phyloP scores from a whole-genome alignment of 2,797 vertebrate genomes.

The Pristis pectinata region DNA sequence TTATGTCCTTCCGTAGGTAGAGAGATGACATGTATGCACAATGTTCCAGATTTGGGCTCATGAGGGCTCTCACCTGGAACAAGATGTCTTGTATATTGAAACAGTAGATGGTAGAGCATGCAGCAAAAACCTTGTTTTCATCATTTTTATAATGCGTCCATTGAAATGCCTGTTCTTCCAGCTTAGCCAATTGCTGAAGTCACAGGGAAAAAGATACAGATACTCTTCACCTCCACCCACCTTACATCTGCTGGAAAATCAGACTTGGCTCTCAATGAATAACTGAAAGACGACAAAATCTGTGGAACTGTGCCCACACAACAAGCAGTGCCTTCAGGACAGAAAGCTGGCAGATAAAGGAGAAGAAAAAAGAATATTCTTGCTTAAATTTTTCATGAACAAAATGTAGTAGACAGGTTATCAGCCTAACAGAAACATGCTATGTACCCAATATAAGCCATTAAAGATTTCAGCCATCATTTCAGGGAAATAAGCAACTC shows the following conservation, averaged over 20 bases:
- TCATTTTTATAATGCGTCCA: neutral
- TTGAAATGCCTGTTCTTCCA: too few relatives aligned
- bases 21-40: too few relatives aligned
- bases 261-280: neutral
- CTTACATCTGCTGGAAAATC: neutral
- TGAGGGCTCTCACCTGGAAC: too few relatives aligned
- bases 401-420: neutral
- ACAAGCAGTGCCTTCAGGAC: neutral
- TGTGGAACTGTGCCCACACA: neutral
- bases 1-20: too few relatives aligned
- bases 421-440: neutral
- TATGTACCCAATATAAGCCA: neutral
- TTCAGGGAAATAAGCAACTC: neutral
- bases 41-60: too few relatives aligned
- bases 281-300: neutral
- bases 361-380: neutral
- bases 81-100: neutral
- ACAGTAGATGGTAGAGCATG: neutral
- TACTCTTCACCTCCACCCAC: neutral
- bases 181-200: too few relatives aligned
- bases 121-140: neutral
- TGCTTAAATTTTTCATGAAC: neutral
- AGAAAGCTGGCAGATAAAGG: neutral
- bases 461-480: neutral
- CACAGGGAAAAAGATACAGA: neutral